Evolutionary conservation across 2,797 vertebrate genomes (phyloP), one percentile per base, ranked within the genome.

Genomic region (Phoxinus dragarum): DNA sequence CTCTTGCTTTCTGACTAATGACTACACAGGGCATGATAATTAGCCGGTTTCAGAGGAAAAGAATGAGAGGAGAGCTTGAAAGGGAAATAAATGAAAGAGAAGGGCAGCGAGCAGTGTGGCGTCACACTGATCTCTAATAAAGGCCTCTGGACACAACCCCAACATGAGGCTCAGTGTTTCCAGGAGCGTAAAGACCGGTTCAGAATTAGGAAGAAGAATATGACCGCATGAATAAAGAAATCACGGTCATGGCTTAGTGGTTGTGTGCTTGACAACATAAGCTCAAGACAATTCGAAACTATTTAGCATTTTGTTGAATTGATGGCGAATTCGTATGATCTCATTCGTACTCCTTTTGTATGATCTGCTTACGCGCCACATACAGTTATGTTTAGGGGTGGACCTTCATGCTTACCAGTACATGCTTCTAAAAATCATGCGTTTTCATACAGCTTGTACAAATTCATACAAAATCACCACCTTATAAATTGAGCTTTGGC

Each of bases 1-100:
- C 27, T 42, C 76, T 59, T 49, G 49, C 52, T 44, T 73, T 80
- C 47, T 75, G 69, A 73, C 52, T 87, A 87, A 85, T 85, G 83
- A 85, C 76, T 87, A 84, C 83, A 85, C 78, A 42, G 78, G 81
- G 64, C 34, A 64, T 82, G 79, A 76, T 87, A 85, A 87, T 87
- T 82, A 87, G 52, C 31, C 17, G 10, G 23, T 49, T 73, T 87
- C 52, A 40, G 49, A 38, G 5, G 81, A 80, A 19, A 74, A 73
- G 11, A 56, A 47, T 40, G 36, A 79, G 73, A 44, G 27, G 27
- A 36, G 54, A 68, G 76, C 36, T 47, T 79, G 68, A 80, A 80
- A 85, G 71, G 36, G 27, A 67, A 82, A 76, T 81, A 82, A 74
- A 82, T 69, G 71, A 86, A 81, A 87, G 85, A 86, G 77, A 84